Evolutionary conservation across 37 sponge, comb jelly and placozoan species (phyloP).

Genomic region (Halisarca cf. caerulea): DNA sequence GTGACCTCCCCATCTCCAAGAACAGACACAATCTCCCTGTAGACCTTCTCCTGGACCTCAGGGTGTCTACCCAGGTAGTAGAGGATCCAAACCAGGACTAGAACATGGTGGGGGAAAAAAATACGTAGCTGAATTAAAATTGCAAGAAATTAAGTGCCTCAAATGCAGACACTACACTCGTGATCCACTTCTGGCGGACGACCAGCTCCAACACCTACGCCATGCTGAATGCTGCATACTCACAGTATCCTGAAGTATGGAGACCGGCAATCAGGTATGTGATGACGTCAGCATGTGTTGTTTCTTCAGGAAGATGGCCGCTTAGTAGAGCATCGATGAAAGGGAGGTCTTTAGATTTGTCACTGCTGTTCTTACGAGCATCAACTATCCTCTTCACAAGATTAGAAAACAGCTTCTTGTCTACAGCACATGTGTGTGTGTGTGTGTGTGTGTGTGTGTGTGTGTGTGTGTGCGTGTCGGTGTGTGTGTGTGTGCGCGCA

Average conservation of each 20-base stretch:
- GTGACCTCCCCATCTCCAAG: too few relatives aligned
- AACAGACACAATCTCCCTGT: slow-evolving; percentile 54
- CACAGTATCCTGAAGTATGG: slow-evolving; percentile 83
- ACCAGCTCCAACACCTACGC: too few relatives aligned
- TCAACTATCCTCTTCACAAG: slow-evolving; percentile 14
- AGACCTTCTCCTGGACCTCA: slow-evolving; percentile 48
- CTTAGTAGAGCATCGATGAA: slow-evolving; percentile 64
- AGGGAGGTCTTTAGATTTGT: slow-evolving; percentile 33
- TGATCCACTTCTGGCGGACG: too few relatives aligned
- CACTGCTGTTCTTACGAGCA: neutral
- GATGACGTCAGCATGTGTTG: slow-evolving; percentile 43
- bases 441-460: slow-evolving; percentile 1
- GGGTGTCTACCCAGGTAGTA: slow-evolving; percentile 55
- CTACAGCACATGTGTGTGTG: too few relatives aligned
- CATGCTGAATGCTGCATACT: neutral
- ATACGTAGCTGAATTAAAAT: too few relatives aligned
- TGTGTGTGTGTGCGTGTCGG: too few relatives aligned
- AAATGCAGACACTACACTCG: too few relatives aligned
- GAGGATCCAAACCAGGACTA: slow-evolving; percentile 37
- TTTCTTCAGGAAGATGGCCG: neutral
- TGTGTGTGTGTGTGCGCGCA: too few relatives aligned
- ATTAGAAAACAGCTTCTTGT: neutral
- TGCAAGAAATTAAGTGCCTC: too few relatives aligned
- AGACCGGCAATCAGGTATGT: slow-evolving; percentile 86
- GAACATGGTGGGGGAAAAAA: too few relatives aligned